phyloP scores from a whole-genome alignment of 2,113 vertebrate species.

The Bufo bufo region DNA sequence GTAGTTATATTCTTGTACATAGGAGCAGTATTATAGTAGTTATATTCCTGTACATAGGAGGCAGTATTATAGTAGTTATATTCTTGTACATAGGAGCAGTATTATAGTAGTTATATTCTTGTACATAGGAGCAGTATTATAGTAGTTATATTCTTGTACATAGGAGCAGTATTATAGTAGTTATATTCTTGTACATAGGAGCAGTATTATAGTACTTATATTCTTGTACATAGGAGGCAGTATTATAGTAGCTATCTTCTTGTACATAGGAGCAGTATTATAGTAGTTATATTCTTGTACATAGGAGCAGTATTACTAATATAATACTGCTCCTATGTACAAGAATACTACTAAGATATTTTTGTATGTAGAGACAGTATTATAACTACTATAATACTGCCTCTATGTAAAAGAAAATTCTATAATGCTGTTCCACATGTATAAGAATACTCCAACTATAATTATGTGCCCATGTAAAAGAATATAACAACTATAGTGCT shows the following conservation, averaged over 20 bases:
- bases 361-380: no score
- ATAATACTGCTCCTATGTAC: no score
- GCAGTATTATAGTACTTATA: conserved; percentile 2
- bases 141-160: no score
- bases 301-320: no score
- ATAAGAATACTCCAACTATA: no score
- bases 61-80: background rate
- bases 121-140: no score
- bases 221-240: background rate
- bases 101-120: background rate
- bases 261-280: no score
- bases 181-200: background rate
- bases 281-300: no score
- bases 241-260: background rate
- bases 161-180: background rate
- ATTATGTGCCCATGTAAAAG: no score
- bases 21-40: background rate
- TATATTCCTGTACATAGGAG: background rate
- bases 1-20: background rate
- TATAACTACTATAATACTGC: background rate
- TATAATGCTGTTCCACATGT: background rate
- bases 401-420: background rate
- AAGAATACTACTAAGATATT: no score
- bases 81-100: background rate
- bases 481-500: conserved; percentile 3